These are phyloP conservation scores for Trichomalopsis sarcophagae DNA, from an alignment of 1,140 invertebrate genomes.

Conservation along the genomic window DNA sequence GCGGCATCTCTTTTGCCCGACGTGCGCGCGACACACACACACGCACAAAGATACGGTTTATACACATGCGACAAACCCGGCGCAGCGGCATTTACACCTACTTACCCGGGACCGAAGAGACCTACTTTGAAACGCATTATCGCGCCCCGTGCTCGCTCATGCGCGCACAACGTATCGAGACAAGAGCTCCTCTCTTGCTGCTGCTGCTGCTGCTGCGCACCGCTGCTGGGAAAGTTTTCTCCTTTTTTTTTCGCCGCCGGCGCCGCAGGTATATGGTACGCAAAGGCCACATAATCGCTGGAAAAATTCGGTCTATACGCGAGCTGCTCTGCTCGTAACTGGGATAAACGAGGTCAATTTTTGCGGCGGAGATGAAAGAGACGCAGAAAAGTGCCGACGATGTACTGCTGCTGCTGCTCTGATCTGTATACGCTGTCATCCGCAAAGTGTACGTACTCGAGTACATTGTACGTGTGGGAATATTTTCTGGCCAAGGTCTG, in stretches of 20 bases:
- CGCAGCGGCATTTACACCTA: constrained; percentile 69
- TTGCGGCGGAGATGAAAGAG: constrained; percentile 37
- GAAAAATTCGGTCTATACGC: constrained; percentile 40
- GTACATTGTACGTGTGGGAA: background rate
- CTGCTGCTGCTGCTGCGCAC: background rate
- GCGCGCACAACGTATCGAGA: constrained; percentile 50
- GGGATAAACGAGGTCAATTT: constrained; percentile 48
- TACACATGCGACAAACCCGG: constrained; percentile 50
- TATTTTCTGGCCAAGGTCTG: too few relatives aligned
- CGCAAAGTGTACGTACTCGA: background rate
- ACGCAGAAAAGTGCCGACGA: background rate
- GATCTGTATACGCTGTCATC: background rate
- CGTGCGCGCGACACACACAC: constrained; percentile 41
- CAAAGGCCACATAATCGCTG: constrained; percentile 23
- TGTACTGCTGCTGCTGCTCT: background rate
- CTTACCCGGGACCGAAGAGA: constrained; percentile 55
- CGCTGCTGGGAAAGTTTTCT: constrained; percentile 26
- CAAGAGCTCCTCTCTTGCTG: constrained; percentile 36
- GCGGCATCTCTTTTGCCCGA: constrained; percentile 64
- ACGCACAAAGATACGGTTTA: background rate
- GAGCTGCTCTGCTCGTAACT: background rate
- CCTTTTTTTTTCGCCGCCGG: constrained; percentile 21
- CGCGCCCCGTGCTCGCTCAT: constrained; percentile 57
- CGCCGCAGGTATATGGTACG: constrained; percentile 16
- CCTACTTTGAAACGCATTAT: constrained; percentile 68